These are phyloP conservation scores for Nycticebus coucang DNA, from an alignment of 2,113 vertebrate species.

Conservation along the genomic window DNA sequence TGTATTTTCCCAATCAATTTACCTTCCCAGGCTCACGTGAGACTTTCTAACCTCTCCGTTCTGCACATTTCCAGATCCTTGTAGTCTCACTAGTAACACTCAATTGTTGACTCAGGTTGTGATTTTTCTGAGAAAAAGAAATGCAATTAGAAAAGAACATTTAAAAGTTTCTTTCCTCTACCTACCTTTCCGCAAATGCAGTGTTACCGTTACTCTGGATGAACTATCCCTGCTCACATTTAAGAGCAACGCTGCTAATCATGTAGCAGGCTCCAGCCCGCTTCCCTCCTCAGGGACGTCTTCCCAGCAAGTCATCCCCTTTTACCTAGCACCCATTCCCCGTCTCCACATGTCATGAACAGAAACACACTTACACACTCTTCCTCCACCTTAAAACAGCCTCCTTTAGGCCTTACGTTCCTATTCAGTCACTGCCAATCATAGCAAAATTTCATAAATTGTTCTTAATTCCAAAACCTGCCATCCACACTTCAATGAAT, in stretches of 20 bases:
- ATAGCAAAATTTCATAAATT: not conserved
- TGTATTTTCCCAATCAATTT: not conserved
- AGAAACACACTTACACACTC: not conserved
- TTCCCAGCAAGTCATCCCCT: not conserved
- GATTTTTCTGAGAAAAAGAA: not conserved
- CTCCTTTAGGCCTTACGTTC: not conserved
- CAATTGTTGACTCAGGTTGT: not conserved
- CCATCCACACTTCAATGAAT: not conserved
- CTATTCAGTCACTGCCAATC: not conserved
- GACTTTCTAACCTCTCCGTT: not conserved
- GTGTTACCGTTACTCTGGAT: not conserved
- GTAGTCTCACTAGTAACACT: not conserved
- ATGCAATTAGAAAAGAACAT: not conserved
- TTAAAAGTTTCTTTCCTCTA: not conserved
- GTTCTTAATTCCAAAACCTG: not conserved
- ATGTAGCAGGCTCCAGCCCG: not conserved
- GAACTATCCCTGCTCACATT: not conserved
- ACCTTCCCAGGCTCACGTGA: not conserved
- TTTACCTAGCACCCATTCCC: not conserved
- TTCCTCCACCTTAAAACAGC: not conserved
- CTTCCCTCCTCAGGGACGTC: not conserved
- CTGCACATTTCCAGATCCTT: not conserved
- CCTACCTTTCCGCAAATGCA: not conserved
- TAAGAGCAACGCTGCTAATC: not conserved
- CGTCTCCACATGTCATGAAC: too few relatives aligned